Evolutionary conservation across 2,113 vertebrate species (phyloP), one percentile per base, ranked within the genome.

Genomic region (Nycticorax nycticorax): DNA sequence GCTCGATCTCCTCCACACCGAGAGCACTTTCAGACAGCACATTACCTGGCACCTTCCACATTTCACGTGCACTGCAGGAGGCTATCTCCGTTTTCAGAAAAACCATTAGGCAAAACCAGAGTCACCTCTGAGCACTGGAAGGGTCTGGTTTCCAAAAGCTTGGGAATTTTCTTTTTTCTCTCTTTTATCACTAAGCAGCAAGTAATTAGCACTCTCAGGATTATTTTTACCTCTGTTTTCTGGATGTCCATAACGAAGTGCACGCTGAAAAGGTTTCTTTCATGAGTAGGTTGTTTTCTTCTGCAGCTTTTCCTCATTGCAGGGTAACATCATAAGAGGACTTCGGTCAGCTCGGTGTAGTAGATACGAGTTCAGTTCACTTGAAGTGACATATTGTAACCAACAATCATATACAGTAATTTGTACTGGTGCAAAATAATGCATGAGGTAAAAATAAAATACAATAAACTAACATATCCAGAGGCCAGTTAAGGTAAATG

Each of bases 21-120:
- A 66, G 14, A 7, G 10, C n/a, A 20, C 64, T 48, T 35, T 57
- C 41, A 62, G 73, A 4, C 8, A 22, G 30, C 0, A 0, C 27
- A 3, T 35, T 45, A 32, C 17, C 20, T 23, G 59, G 22, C 10
- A 35, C 27, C 10, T 75, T 72, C 52, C 43, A 27, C 6, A 3
- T 12, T 16, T 4, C 30, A 22, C 5, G 3, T 47, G 27, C 11
- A 5, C 17, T n/a, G 43, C 66, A 72, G 60, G 9, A 74, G 5
- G 17, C 43, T 56, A 41, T 10, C 47, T 32, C 32, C 7, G 6
- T 9, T 82, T 39, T 62, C 62, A 75, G 39, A 85, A 79, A 19
- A 30, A 80, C 11, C 1, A 1, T n/a, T 59, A 52, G 43, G 18
- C 7, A 82, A 64, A 95, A 67, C 0, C 8, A 35, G n/a, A 32